Evolutionary conservation across 2,113 vertebrate species (phyloP), one percentile per base, ranked within the genome.

Genomic region (Collichthys lucidus): DNA sequence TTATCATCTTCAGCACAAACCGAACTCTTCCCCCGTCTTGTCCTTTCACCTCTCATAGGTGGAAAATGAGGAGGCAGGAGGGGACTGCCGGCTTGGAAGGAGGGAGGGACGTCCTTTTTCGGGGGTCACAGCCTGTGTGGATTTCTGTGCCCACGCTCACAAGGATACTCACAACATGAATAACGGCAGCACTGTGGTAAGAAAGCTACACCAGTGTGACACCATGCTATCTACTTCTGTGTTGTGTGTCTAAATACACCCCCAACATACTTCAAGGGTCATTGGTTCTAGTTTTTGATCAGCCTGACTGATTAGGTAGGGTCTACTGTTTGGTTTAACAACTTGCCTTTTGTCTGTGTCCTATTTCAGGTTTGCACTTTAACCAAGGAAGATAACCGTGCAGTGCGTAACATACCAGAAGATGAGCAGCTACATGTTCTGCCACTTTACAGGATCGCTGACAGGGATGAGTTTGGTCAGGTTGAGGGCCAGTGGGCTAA

Each of bases 341-440:
- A 3, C 9, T 53, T 59, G 12, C 19, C 55, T 68, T 71, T 57
- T 80, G 12, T 86, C 14, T 72, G 0, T 84, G 26, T 78, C 19
- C 1, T 65, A 56, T 74, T 66, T 29, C 91, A 99, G 98, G 97
- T 99, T 68, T 98, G 97, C 91, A 99, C 98, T 22, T 91, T 98
- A 93, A 98, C 97, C 0, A 96, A 96, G 92, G 96, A 99, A 85
- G 97, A 99, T 69, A 98, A 98, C 92, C 97, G 97, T 15, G 93
- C 92, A 3, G 94, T 98, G 90, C 96, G 97, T 19, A 96, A 96
- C 79, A 94, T 97, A 82, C 97, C 97, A 2, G 94, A 97, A 2
- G 97, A 99, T 26, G 98, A 99, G 66, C 98, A 99, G 94, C 96
- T 99, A 78, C 98, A 99, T 0, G 97, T 99, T 84, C 92, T 99